These are phyloP conservation scores for Gonatopus flavifemur DNA, from an alignment of 1,140 invertebrate genomes.

Conservation along the genomic window DNA sequence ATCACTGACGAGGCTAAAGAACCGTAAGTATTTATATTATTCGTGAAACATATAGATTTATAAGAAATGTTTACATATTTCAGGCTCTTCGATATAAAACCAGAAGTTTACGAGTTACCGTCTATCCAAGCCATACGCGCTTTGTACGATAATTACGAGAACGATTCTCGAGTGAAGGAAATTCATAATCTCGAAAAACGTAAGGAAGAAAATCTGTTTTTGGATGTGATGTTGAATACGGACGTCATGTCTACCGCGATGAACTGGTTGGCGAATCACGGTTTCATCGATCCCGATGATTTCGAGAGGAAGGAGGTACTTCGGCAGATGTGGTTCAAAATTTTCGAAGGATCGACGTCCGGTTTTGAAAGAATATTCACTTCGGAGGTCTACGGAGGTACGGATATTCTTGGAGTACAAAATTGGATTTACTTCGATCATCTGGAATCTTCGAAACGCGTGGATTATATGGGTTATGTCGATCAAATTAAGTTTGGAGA, in stretches of 20 bases:
- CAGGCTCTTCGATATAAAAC: constrained; percentile 44
- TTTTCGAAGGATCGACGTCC: constrained; percentile 78
- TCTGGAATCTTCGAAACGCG: constrained; percentile 66
- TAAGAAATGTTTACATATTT: constrained; percentile 24
- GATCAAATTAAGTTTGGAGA: constrained; percentile 68
- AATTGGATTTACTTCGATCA: constrained; percentile 82
- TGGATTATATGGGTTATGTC: constrained; percentile 80
- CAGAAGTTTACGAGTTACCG: constrained; percentile 34
- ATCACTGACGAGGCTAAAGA: constrained; percentile 43
- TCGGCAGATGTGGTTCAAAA: constrained; percentile 76
- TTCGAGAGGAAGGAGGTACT: constrained; percentile 69
- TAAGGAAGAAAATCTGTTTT: constrained; percentile 60
- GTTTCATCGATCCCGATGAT: constrained; percentile 46
- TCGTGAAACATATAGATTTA: neutral
- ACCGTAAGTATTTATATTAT: constrained; percentile 42
- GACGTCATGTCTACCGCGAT: constrained; percentile 62
- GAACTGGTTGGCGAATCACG: constrained; percentile 59
- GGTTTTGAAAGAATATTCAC: constrained; percentile 89
- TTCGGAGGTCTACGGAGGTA: constrained; percentile 71
- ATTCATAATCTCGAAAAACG: constrained; percentile 65
- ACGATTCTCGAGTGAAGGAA: constrained; percentile 72
- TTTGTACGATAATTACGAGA: constrained; percentile 73
- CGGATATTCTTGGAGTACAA: constrained; percentile 75
- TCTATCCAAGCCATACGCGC: constrained; percentile 64
- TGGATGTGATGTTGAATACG: constrained; percentile 63